Base-by-base conservation (phyloP, 2,113 vertebrate species). In the Oncorhynchus gorbuscha region DNA sequence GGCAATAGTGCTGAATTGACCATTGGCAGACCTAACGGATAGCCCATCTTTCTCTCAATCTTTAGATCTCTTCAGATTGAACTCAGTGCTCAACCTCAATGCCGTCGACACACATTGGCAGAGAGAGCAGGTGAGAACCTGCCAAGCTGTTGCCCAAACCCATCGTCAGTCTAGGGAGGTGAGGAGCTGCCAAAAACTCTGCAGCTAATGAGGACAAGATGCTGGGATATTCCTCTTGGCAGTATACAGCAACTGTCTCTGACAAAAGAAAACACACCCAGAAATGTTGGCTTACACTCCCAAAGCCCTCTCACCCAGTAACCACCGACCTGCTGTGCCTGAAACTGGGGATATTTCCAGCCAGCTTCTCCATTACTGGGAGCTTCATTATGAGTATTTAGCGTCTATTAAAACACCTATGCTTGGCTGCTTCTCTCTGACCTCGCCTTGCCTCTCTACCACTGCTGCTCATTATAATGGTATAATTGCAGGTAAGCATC, bases 351-450 rank as follows among this genome's bases (percentile, higher is more conserved):
- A 83, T 87, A 81, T 88, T 88, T 74, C 81, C 81, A 74, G 88
- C 84, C 68, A 75, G 82, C 86, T 85, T 85, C 87, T 85, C 88
- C 84, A 91, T 89, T 88, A 90, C 82, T 20, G 28, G 70, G 83
- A 82, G 90, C 88, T 92, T 91, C 94, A 94, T 94, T 94, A 94
- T 92, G 91, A 87, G 82, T 87, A 90, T 91, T 93, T 93, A 93
- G 90, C 91, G 89, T 92, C 92, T 93, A 93, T 94, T 94, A 92
- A 93, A 94, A 91, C 89, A 84, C 85, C 87, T 89, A 86, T 87
- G 93, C 87, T 90, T 89, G 86, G 88, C 89, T 90, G 90, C 84
- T 79, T 91, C 87, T 79, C 86, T 81, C 39, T 45, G 39, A 45
- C 92, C 92, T 86, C 84, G 78, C 79, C 69, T 79, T 81, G 87